Evolutionary conservation across 2,888 invertebrate genomes (phyloP).

Genomic region (Idaea straminata): DNA sequence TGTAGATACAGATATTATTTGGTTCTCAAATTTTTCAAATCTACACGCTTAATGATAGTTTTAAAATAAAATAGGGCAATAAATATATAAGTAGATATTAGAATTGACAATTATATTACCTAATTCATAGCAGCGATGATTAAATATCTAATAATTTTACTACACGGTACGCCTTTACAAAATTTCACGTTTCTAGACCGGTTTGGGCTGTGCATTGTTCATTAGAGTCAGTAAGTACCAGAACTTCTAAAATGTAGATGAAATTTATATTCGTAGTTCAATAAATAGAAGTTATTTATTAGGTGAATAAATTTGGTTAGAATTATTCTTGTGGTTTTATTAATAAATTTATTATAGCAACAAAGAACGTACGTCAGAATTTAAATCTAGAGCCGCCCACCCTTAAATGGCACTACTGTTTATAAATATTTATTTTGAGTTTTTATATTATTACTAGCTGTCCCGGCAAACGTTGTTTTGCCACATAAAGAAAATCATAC

Average conservation of each 20-base stretch:
- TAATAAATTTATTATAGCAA: conserved; percentile 14
- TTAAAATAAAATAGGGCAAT: background rate
- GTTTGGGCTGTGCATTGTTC: background rate
- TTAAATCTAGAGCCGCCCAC: no score
- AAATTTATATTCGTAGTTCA: conserved; percentile 5
- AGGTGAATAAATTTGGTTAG: conserved; percentile 55
- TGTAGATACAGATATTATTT: background rate
- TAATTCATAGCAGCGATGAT: background rate
- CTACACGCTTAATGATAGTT: background rate
- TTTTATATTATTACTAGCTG: no score
- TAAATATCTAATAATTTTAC: background rate
- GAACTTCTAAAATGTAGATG: background rate
- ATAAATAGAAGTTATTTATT: conserved; percentile 30
- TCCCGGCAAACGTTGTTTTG: no score
- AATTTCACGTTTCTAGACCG: background rate
- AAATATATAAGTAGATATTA: background rate
- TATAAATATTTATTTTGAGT: no score
- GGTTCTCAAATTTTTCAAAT: background rate
- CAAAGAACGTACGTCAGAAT: no score
- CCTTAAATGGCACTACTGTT: no score
- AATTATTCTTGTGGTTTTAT: conserved; percentile 45
- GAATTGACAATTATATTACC: background rate
- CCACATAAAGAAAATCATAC: no score
- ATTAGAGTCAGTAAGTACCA: background rate
- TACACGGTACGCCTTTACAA: background rate